Evolutionary conservation across 2,113 vertebrate species (phyloP).

Genomic region (Cyprinodon variegatus): DNA sequence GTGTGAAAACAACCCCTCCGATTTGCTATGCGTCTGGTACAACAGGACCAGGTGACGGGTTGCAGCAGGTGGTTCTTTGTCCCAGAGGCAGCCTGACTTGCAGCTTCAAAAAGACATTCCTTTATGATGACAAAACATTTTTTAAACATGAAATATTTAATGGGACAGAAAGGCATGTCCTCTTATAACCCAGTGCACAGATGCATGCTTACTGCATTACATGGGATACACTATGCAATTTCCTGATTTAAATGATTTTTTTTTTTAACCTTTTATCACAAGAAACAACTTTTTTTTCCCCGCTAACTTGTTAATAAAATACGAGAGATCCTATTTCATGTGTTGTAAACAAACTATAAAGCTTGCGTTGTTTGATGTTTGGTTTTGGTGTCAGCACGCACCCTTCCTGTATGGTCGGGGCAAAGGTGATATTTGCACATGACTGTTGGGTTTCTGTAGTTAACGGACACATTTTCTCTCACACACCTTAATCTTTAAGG

Average conservation of each 20-base stretch:
- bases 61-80: constrained; percentile 52
- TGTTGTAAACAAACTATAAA: constrained; percentile 24
- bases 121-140: constrained; percentile 37
- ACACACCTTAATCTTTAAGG: not conserved
- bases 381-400: constrained; percentile 51
- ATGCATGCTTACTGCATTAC: not conserved
- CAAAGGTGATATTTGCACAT: constrained; percentile 41
- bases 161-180: constrained; percentile 8
- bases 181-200: not conserved
- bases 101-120: constrained; percentile 32
- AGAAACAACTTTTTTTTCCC: not conserved
- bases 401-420: constrained; percentile 29
- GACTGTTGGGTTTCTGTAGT: constrained; percentile 19
- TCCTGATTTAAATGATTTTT: not conserved
- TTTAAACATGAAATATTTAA: constrained; percentile 36
- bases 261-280: not conserved
- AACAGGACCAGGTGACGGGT: constrained; percentile 43
- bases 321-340: not conserved
- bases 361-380: constrained; percentile 25
- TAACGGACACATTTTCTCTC: not conserved
- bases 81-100: constrained; percentile 39
- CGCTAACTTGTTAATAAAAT: constrained; percentile 4
- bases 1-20: not conserved
- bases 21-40: constrained; percentile 10
- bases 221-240: not conserved